Base-by-base conservation (phyloP, 1,140 invertebrate genomes). In the Cydia pomonella region DNA sequence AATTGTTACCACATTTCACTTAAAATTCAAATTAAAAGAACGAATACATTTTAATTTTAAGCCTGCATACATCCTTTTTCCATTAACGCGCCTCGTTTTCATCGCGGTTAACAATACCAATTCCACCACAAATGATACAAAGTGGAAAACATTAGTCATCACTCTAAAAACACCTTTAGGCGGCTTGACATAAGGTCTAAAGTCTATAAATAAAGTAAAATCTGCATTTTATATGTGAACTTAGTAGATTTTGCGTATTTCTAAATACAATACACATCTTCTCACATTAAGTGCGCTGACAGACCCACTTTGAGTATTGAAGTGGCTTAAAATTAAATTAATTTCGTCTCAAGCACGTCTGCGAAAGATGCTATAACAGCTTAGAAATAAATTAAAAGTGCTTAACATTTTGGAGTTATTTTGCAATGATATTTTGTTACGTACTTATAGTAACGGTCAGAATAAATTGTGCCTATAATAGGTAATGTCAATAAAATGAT, bases 51-150 rank as follows among this genome's bases (percentile, higher is more conserved):
- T 59, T 59, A 59, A 59, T 23, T 59, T 59, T 10, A 23, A 59
- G 9, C 53, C 53, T 21, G 53, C 21, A 59, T 59, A 59, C 53
- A 59, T 59, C 53, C 18, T 59, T 59, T 59, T 59, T 59, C 53
- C 53, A 59, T 59, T 59, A 59, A 10, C 53, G 21, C 50, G 1
- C 4, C 53, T 59, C 53, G 53, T 59, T 59, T 59, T 59, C 53
- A 59, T 59, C 9, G 53, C 53, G 18, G 21, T 23, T 59, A 10
- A 59, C 53, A 59, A 59, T 59, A 21, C 21, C 21, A 59, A 59
- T 23, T 23, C 21, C 53, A 23, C 53, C 53, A 59, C 53, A 59
- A 23, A 21, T 59, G 53, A 23, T 59, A 23, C 53, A 23, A 59
- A 59, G 53, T 59, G 21, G 18, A 23, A 59, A 59, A 5, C 53